These are phyloP conservation scores for Scaeva pyrastri DNA, from an alignment of 2,888 invertebrate genomes.

Conservation along the genomic window DNA sequence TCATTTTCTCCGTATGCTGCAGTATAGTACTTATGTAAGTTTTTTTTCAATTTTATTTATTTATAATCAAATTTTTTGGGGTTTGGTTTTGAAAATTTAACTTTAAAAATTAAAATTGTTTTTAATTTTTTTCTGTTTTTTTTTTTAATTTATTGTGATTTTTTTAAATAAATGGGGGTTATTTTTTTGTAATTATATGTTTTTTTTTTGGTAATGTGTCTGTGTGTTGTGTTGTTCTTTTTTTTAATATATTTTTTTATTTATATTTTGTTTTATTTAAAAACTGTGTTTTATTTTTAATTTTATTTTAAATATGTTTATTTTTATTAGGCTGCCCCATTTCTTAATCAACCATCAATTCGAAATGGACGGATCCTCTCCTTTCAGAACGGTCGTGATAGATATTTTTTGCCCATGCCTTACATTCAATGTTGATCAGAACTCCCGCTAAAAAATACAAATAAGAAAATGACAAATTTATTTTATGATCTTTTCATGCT, in stretches of 20 bases:
- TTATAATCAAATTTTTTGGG: conserved; percentile 46
- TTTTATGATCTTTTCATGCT: neutral
- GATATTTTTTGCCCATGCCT: conserved; percentile 96
- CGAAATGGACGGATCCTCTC: conserved; percentile 97
- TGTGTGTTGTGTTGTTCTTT: conserved; percentile 37
- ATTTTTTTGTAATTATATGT: conserved; percentile 57
- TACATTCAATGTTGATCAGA: conserved; percentile 96
- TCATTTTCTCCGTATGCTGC: conserved; percentile 57
- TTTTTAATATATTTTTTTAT: conserved; percentile 41
- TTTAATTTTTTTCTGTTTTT: conserved; percentile 11
- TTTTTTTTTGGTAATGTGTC: conserved; percentile 62
- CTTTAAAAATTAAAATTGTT: conserved; percentile 67
- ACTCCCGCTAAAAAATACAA: conserved; percentile 88
- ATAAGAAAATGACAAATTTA: conserved; percentile 58
- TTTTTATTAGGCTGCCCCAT: conserved; percentile 76
- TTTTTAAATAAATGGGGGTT: conserved; percentile 68
- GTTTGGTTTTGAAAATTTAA: conserved; percentile 34
- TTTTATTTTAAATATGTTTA: conserved; percentile 10
- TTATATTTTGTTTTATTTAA: conserved; percentile 45
- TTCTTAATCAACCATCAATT: conserved; percentile 94
- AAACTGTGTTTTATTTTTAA: conserved; percentile 54
- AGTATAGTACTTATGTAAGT: conserved; percentile 62
- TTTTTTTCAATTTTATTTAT: conserved; percentile 57
- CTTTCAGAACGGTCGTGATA: conserved; percentile 94
- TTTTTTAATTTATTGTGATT: conserved; percentile 38